Conservation (phyloP, 2,888 invertebrate species). For the Onchidella celtica region DNA sequence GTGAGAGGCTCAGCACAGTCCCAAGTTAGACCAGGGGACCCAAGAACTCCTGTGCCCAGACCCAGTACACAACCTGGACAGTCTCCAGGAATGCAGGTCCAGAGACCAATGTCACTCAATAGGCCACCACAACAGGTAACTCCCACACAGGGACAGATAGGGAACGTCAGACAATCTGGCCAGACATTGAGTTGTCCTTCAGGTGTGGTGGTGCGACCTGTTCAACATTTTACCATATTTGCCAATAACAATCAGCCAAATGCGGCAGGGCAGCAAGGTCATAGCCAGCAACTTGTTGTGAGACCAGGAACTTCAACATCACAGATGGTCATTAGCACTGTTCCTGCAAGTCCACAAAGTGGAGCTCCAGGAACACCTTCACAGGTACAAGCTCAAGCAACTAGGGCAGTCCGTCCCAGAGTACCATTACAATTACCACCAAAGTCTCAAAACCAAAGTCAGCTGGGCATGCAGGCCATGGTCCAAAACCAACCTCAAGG, state of each 20-base stretch:
- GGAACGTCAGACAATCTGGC: conserved; percentile 9
- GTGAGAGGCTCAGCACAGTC: not conserved
- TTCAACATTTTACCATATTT: conserved; percentile 25
- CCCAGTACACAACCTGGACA: conserved; percentile 11
- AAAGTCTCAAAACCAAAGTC: not conserved
- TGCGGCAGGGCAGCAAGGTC: not conserved
- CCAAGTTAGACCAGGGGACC: conserved; percentile 5
- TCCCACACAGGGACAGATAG: conserved; percentile 10
- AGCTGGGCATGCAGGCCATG: not conserved
- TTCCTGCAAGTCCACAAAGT: conserved; percentile 7
- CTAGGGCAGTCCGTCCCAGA: not conserved
- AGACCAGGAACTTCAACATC: conserved; percentile 1
- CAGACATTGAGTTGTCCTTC: not conserved
- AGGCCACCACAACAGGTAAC: not conserved
- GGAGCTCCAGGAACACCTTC: not conserved
- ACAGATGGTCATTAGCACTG: conserved; percentile 15
- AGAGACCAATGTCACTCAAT: not conserved
- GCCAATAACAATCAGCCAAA: conserved; percentile 5
- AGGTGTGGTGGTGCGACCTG: conserved; percentile 27
- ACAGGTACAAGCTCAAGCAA: not conserved
- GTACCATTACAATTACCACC: not conserved
- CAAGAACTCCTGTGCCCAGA: conserved; percentile 13
- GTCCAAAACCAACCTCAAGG: not conserved
- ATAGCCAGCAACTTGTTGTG: conserved; percentile 2
- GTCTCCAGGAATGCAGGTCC: not conserved